Percentiles rank a stretch among this genome's conserved stretches.
phyloP scores from a whole-genome alignment of 2,888 invertebrate species.

The Serripes groenlandicus region DNA sequence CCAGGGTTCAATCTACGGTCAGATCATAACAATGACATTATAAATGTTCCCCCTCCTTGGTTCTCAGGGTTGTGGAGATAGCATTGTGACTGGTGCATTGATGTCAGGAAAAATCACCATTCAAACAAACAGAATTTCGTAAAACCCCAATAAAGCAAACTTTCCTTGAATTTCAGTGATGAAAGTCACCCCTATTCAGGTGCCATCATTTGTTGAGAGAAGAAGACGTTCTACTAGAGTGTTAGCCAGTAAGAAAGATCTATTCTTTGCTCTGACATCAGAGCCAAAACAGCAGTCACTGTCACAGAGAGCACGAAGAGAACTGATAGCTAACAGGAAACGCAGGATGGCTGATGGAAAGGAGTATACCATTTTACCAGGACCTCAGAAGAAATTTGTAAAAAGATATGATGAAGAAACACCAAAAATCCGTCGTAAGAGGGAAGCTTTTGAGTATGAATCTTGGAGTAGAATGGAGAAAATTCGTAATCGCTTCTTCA shows the following conservation, averaged over 20 bases:
- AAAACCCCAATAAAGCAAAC: too few species aligned
- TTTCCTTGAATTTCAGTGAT: constrained; percentile 68
- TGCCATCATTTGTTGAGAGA: constrained; percentile 75
- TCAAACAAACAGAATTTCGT: too few species aligned
- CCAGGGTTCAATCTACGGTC: too few species aligned
- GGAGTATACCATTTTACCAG: constrained; percentile 33
- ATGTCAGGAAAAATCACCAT: too few species aligned
- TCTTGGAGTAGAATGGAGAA: constrained; percentile 74
- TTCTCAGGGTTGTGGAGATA: too few species aligned
- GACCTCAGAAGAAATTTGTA: constrained; percentile 56
- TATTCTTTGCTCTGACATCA: constrained; percentile 41
- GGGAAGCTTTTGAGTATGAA: constrained; percentile 80
- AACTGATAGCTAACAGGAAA: constrained; percentile 53
- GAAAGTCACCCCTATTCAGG: constrained; percentile 77
- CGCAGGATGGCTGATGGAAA: constrained; percentile 42
- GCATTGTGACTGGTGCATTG: too few species aligned
- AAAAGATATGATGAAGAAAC: constrained; percentile 66
- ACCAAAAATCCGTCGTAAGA: constrained; percentile 68
- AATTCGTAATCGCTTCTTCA: constrained; percentile 73
- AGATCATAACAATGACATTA: too few species aligned
- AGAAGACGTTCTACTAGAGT: constrained; percentile 65
- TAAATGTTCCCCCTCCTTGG: too few species aligned
- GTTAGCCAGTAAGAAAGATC: constrained; percentile 32
- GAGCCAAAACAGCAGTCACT: constrained; percentile 33
- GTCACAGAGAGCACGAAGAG: constrained; percentile 5